Conservation (phyloP, 2,113 vertebrate species). For the Aegithalos caudatus region DNA sequence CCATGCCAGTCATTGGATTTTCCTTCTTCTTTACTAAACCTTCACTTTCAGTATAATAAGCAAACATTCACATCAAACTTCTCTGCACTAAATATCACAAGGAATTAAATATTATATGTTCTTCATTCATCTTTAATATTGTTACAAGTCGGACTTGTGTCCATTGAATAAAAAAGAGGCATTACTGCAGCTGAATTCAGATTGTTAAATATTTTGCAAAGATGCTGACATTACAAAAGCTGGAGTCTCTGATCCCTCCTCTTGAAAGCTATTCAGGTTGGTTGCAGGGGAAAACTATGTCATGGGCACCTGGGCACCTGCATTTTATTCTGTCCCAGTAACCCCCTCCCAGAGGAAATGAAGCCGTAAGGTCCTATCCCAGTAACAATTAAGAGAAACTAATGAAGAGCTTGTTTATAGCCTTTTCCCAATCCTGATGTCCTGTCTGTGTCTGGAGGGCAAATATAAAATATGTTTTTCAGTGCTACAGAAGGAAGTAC, state of each 20-base stretch:
- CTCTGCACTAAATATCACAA: conserved; percentile 45
- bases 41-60: not conserved
- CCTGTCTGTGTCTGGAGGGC: conserved; percentile 62
- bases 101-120: conserved; percentile 63
- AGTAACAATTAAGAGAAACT: conserved; percentile 76
- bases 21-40: conserved; percentile 28
- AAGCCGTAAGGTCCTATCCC: conserved; percentile 59
- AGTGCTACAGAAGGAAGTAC: conserved; percentile 69
- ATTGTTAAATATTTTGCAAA: conserved; percentile 63
- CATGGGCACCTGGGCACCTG: conserved; percentile 69
- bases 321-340: conserved; percentile 53
- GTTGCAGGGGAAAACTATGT: conserved; percentile 59
- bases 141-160: conserved; percentile 35
- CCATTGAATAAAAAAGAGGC: conserved; percentile 42
- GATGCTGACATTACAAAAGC: conserved; percentile 59
- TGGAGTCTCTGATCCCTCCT: conserved; percentile 48
- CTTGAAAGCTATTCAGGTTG: conserved; percentile 52
- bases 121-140: conserved; percentile 57
- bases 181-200: conserved; percentile 35
- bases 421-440: conserved; percentile 72
- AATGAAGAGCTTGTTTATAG: conserved; percentile 67
- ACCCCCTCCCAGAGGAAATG: conserved; percentile 67
- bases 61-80: conserved; percentile 13
- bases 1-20: not conserved
- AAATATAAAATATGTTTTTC: conserved; percentile 70